phyloP scores from a whole-genome alignment of 2,888 invertebrate genomes.

The Erebia ligea region DNA sequence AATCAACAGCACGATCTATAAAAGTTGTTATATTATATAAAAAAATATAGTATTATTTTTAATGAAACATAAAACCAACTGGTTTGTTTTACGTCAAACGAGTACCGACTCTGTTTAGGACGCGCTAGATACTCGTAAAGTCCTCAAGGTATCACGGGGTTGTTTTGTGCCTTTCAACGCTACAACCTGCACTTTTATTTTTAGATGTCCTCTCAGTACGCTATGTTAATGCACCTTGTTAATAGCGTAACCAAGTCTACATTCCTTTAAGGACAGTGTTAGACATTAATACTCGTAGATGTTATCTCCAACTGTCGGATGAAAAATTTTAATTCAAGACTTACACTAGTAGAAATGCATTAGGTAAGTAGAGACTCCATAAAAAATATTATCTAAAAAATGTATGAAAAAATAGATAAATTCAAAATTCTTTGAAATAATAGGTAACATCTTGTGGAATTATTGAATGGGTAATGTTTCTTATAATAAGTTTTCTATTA shows the following conservation, averaged over 20 bases:
- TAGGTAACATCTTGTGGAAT: no score
- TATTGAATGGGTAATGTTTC: no score
- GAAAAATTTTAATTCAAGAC: background rate
- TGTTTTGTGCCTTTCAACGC: conserved; percentile 52
- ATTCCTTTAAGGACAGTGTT: conserved; percentile 19
- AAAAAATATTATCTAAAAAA: no score
- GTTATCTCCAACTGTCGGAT: background rate
- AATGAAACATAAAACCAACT: conserved; percentile 21
- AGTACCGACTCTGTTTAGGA: conserved; percentile 12
- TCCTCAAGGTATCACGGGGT: conserved; percentile 36
- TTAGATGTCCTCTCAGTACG: conserved; percentile 65
- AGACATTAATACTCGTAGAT: background rate
- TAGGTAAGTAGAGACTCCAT: no score
- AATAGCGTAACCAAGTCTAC: conserved; percentile 39
- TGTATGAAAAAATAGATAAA: no score
- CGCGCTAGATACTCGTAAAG: conserved; percentile 27
- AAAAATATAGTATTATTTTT: conserved; percentile 14
- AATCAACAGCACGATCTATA: conserved; percentile 6
- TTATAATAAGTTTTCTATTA: no score
- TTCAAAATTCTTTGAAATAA: no score
- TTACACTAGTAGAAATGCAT: no score
- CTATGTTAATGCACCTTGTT: conserved; percentile 70
- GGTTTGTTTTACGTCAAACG: conserved; percentile 23
- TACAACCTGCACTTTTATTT: conserved; percentile 66
- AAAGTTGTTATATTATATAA: background rate